These are phyloP conservation scores for Corynorhinus townsendii DNA, from an alignment of 2,113 vertebrate species.

Conservation along the genomic window DNA sequence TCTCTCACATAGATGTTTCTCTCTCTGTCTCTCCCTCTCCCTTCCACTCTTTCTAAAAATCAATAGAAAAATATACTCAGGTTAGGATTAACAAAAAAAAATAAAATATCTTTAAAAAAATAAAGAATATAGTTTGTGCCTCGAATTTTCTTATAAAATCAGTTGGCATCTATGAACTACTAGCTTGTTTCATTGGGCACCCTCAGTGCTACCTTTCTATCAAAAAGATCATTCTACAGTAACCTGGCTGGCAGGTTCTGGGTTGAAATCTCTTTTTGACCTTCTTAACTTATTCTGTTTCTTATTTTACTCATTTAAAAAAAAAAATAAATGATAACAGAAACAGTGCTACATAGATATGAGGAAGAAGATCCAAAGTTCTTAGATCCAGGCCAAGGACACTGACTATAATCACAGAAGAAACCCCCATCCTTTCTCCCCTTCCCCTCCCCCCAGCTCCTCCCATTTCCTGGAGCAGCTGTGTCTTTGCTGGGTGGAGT, in stretches of 20 bases:
- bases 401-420: neutral
- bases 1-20: too few species aligned
- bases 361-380: neutral
- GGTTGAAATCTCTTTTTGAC: neutral
- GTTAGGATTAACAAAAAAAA: too few species aligned
- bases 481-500: neutral
- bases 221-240: neutral
- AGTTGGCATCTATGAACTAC: neutral
- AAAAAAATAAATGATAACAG: neutral
- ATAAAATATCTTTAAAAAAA: neutral
- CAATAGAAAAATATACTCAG: too few species aligned
- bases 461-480: neutral
- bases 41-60: too few species aligned
- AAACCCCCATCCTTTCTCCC: neutral
- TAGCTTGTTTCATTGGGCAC: too few species aligned
- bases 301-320: neutral
- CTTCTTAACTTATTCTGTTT: neutral
- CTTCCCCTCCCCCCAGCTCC: neutral
- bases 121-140: neutral
- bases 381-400: neutral
- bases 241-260: neutral
- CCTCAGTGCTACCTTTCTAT: neutral
- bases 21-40: too few species aligned
- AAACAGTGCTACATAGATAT: neutral
- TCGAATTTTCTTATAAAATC: neutral